phyloP scores from a whole-genome alignment of 2,797 vertebrate genomes.

The Pangasius larnaudii region DNA sequence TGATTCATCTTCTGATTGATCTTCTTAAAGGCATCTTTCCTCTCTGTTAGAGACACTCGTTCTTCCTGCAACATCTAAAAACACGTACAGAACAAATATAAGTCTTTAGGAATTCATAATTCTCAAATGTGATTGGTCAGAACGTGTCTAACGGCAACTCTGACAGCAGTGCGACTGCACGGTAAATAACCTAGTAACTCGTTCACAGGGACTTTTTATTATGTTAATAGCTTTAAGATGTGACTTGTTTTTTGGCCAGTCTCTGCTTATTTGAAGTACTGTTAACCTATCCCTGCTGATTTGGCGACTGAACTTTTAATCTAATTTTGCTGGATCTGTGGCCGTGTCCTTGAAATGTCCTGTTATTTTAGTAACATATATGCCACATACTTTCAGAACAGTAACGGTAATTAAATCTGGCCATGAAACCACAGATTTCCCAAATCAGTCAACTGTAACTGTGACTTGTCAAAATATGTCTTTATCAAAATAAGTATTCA shows the following conservation, averaged over 20 bases:
- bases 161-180: neutral
- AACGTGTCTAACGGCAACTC: neutral
- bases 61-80: constrained; percentile 87
- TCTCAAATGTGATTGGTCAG: neutral
- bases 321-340: neutral
- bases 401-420: neutral
- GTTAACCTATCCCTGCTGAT: neutral
- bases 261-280: neutral
- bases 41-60: constrained; percentile 77
- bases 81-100: neutral
- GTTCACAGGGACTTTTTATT: neutral
- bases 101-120: neutral
- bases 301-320: neutral
- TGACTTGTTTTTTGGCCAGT: neutral
- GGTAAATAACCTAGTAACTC: neutral
- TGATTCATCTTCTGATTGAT: constrained; percentile 78
- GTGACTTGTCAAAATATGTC: neutral
- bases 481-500: neutral
- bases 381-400: neutral
- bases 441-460: neutral
- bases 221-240: neutral
- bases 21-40: constrained; percentile 78
- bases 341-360: neutral
- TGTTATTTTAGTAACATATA: neutral
- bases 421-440: neutral